Evolutionary conservation across 2,888 invertebrate species (phyloP), one percentile per base, ranked within the genome.

Genomic region (Chrysolina americana): DNA sequence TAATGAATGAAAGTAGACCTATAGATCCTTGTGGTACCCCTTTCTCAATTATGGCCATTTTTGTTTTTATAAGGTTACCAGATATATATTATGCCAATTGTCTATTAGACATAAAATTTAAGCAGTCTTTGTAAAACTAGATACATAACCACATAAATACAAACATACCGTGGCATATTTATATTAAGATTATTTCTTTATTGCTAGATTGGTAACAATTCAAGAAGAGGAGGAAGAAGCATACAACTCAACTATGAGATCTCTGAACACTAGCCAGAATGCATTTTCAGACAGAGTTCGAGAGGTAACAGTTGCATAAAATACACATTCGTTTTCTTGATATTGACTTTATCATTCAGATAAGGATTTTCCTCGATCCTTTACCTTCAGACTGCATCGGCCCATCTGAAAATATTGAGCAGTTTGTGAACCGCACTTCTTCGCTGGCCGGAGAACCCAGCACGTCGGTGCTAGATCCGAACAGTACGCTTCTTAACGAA

Each of bases 201-300:
- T 53, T 68, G 23, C 50, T 28, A 50, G 68, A 28, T 68, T 68
- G 17, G 21, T 68, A 13, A 68, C 68, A 41, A 68, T 68, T 15
- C 68, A 53, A 53, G 68, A 68, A 41, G 68, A 68, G 36, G 68
- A 68, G 15, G 68, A 68, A 19, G 68, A 68, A 23, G 28, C 47
- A 1, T 68, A 41, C 36, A 53, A 53, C 6, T 19, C 28, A 1
- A 11, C 68, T 15, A 4, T 53, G 47, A 19, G 41, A 53, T 41
- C 68, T 9, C 8, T 44, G 6, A 41, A 68, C 15, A 17, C 36
- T 17, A 53, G 41, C 36, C 68, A 48, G 53, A 17, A 9, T 23
- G 19, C 8, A 53, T 56, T 36, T 6, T 41, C 68, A 41, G 50
- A 50, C 8, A 17, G 66, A n/a, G 53, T 68, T 53, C 68, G 68